Evolutionary conservation across 2,888 invertebrate species (phyloP), one percentile per base, ranked within the genome.

Genomic region (Gandaritis pyraliata): DNA sequence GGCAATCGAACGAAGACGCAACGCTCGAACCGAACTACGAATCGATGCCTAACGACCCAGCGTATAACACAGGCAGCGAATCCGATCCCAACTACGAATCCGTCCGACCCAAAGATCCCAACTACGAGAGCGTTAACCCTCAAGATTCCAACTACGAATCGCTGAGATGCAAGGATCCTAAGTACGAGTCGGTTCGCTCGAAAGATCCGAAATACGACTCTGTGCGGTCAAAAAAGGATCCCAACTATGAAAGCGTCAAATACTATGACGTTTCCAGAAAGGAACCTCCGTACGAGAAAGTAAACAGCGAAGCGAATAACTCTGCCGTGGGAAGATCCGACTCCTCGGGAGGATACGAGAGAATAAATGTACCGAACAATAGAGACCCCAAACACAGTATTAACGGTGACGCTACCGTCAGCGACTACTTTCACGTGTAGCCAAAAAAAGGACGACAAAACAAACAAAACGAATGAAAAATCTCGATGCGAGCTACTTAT

Each of bases 171-270:
- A 90, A 88, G 54, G 96, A 95, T 80, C 93, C 94, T 0, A 94
- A 94, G 79, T 95, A 95, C 73, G 95, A 95, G 68, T 85, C 85
- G 0, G 76, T 86, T 2, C 76, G 86, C 36, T 82, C 82, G 1
- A 86, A 87, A 85, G 96, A 95, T 77, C 94, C 95, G 0, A 96
- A 96, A 80, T 96, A 96, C 75, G 96, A 96, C 77, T 95, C 95
- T 15, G 94, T 96, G 80, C 77, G 88, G 16, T 89, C 88, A 13
- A 88, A 85, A 71, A 93, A 93, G 49, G 95, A 96, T 89, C 96
- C 96, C 0, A 96, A 96, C 80, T 97, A 97, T 75, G 96, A 97
- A 80, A 96, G 96, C 69, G 96, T 97, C 0, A 95, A 95, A 70
- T 96, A 96, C 83, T 93, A 95, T 73, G 95, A 94, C 63, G 79